These are phyloP conservation scores for Agonopterix alstromeriana DNA, from an alignment of 2,888 invertebrate species.

Conservation along the genomic window DNA sequence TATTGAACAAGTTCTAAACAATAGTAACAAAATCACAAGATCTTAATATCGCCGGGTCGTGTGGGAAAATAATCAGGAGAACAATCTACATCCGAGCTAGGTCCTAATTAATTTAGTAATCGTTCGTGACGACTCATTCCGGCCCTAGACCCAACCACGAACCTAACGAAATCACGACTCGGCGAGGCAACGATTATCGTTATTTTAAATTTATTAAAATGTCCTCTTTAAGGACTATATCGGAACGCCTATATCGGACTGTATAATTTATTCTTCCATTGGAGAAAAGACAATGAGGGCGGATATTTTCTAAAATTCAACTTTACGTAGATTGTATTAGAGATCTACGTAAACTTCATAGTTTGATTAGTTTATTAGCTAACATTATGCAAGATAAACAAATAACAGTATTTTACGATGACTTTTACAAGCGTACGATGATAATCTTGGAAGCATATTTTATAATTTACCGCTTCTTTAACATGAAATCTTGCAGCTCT, in stretches of 20 bases:
- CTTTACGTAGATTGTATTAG: constrained; percentile 1
- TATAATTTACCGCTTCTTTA: too few species aligned
- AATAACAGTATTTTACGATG: too few species aligned
- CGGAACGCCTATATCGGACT: constrained; percentile 71
- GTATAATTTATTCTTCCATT: constrained; percentile 71
- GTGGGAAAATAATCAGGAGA: constrained; percentile 72
- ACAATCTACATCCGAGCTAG: constrained; percentile 72
- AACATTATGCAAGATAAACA: too few species aligned
- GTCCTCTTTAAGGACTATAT: constrained; percentile 74
- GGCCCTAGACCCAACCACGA: constrained; percentile 66
- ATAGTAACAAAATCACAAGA: constrained; percentile 57
- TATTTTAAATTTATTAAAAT: constrained; percentile 78
- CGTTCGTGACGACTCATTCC: constrained; percentile 76
- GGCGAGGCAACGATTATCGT: constrained; percentile 73
- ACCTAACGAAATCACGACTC: constrained; percentile 76
- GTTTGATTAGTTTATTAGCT: constrained; percentile 15
- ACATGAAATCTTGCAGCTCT: too few species aligned
- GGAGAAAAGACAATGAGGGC: constrained; percentile 52
- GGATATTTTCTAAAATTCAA: constrained; percentile 42
- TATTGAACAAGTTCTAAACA: constrained; percentile 23
- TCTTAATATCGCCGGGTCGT: constrained; percentile 61
- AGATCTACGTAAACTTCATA: neutral
- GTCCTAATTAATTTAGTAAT: constrained; percentile 77
- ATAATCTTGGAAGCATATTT: too few species aligned
- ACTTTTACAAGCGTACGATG: too few species aligned